Conservation (phyloP, 2,888 invertebrate genomes). For the Thecocarcelia acutangulata region DNA sequence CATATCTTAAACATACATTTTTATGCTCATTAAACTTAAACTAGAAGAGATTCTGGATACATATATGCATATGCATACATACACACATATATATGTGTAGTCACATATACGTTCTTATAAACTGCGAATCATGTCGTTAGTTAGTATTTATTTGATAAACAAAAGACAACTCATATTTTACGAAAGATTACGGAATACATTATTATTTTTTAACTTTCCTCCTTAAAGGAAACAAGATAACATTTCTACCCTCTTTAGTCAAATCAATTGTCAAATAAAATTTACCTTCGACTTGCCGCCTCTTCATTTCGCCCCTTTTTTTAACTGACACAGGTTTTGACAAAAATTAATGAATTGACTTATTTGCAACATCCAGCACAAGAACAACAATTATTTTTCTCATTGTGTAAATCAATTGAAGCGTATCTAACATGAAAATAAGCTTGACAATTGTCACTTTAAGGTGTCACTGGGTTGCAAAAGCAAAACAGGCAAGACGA, state of each 20-base stretch:
- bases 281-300: neutral
- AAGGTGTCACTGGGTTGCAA: conserved; percentile 57
- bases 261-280: neutral
- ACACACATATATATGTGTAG: too few relatives aligned
- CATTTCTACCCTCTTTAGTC: conserved; percentile 3
- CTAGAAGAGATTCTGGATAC: too few relatives aligned
- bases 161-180: conserved; percentile 22
- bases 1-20: too few relatives aligned
- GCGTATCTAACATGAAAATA: conserved; percentile 68
- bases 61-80: too few relatives aligned
- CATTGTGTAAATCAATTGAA: conserved; percentile 63
- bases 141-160: conserved; percentile 14
- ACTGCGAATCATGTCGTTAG: too few relatives aligned
- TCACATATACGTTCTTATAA: too few relatives aligned
- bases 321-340: conserved; percentile 35
- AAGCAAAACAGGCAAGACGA: neutral
- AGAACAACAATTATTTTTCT: conserved; percentile 45
- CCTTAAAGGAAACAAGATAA: neutral
- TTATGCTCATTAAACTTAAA: too few relatives aligned
- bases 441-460: conserved; percentile 67
- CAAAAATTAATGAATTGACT: conserved; percentile 41
- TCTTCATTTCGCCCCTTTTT: neutral
- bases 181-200: neutral
- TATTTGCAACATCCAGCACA: conserved; percentile 28
- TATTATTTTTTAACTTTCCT: too few relatives aligned